Conservation (phyloP, 2,888 invertebrate genomes). For the Macrophya alboannulata region DNA sequence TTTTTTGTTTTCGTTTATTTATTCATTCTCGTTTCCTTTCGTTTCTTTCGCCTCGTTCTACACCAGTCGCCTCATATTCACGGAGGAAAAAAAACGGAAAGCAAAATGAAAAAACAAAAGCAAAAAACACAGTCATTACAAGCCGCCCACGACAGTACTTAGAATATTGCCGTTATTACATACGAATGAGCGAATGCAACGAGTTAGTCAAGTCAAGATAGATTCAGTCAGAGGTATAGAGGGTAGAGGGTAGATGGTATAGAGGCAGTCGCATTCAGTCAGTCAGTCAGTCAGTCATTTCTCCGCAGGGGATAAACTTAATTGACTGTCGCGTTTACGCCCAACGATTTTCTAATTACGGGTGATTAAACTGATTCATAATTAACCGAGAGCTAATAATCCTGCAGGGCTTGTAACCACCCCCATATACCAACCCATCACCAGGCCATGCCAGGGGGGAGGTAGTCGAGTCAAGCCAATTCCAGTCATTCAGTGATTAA, state of each 20-base stretch:
- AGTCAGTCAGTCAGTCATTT: neutral
- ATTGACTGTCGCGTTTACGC: constrained; percentile 48
- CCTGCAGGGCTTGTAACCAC: neutral
- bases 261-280: too few species aligned
- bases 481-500: too few species aligned
- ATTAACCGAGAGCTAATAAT: constrained; percentile 29
- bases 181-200: constrained; percentile 33
- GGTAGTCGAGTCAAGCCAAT: neutral
- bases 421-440: neutral
- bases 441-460: neutral
- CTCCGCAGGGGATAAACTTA: constrained; percentile 46
- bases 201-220: neutral
- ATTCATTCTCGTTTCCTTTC: neutral
- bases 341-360: constrained; percentile 49
- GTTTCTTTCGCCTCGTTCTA: neutral
- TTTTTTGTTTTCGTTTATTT: neutral
- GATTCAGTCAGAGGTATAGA: neutral
- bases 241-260: too few species aligned
- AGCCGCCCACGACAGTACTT: neutral
- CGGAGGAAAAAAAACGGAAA: neutral
- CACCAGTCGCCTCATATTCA: neutral
- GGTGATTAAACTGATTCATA: constrained; percentile 34
- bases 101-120: neutral
- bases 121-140: neutral
- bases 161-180: constrained; percentile 34